Evolutionary conservation across 2,797 vertebrate species (phyloP).

Genomic region (Peromyscus aztecus): DNA sequence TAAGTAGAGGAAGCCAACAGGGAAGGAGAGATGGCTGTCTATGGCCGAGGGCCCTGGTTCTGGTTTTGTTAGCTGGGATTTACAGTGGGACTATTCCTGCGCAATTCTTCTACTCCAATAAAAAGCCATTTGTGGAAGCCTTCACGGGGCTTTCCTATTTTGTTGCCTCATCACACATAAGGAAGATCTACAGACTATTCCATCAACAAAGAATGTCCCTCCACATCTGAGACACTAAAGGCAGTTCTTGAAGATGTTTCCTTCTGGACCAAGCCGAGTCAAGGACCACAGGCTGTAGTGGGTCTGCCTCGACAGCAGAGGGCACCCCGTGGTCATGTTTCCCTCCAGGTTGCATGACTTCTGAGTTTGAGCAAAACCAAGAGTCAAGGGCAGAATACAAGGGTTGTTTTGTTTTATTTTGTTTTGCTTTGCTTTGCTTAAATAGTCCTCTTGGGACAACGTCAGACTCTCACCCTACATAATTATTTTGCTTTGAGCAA

Average conservation of each 20-base stretch:
- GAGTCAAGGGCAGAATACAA: not conserved
- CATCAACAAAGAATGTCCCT: not conserved
- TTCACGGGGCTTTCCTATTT: not conserved
- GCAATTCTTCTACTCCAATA: conserved; percentile 17
- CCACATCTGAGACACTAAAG: not conserved
- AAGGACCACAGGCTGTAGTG: conserved; percentile 27
- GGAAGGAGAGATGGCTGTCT: not conserved
- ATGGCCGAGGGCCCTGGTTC: not conserved
- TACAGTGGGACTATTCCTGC: not conserved
- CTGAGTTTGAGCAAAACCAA: not conserved
- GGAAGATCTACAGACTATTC: not conserved
- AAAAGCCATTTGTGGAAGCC: conserved; percentile 49
- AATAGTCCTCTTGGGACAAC: not conserved
- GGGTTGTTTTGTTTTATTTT: not conserved
- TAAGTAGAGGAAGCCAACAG: not conserved
- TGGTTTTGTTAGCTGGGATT: conserved; percentile 17
- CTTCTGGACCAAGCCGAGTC: not conserved
- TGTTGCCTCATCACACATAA: not conserved
- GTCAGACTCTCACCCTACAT: conserved; percentile 47
- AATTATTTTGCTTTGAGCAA: conserved; percentile 66
- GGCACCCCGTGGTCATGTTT: conserved; percentile 73
- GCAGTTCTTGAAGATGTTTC: not conserved
- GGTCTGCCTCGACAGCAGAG: conserved; percentile 79
- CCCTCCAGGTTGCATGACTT: not conserved
- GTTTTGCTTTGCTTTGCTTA: not conserved